Percentiles rank a stretch among this genome's conserved stretches.
Evolutionary conservation across 2,113 vertebrate genomes (phyloP).

Genomic region (Daphoenositta chrysoptera): DNA sequence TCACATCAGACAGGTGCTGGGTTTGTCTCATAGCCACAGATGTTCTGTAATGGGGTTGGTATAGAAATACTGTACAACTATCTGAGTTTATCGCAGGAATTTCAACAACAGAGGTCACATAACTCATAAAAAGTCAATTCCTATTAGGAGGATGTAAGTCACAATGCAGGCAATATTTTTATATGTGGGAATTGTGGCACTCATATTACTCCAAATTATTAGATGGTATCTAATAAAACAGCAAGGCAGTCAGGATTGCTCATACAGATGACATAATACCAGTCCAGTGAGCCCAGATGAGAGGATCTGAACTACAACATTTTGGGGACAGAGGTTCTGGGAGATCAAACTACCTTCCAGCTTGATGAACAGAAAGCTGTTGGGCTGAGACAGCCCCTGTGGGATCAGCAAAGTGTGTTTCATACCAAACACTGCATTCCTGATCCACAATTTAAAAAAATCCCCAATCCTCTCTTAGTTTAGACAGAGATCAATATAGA

Average conservation of each 20-base stretch:
- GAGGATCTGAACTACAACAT: not conserved
- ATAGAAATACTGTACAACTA: not conserved
- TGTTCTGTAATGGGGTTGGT: not conserved
- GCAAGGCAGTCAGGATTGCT: not conserved
- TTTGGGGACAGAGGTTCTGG: not conserved
- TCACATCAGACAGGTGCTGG: not conserved
- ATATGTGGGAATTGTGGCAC: not conserved
- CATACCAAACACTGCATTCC: not conserved
- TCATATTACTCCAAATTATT: not conserved
- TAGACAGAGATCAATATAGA: not conserved
- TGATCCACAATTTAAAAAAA: not conserved
- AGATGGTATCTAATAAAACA: not conserved
- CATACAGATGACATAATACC: not conserved
- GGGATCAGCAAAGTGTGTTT: not conserved
- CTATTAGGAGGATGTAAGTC: not conserved
- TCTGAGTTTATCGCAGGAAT: fast-evolving
- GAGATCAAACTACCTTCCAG: not conserved
- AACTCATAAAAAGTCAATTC: not conserved
- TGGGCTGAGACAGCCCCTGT: not conserved
- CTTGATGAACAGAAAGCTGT: not conserved
- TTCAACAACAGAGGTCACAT: not conserved
- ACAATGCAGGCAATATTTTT: not conserved
- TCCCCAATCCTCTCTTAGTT: not conserved
- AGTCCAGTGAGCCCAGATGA: not conserved
- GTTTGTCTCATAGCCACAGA: not conserved